These are phyloP conservation scores for Sphecodes monilicornis DNA, from an alignment of 2,888 invertebrate genomes.

Conservation along the genomic window DNA sequence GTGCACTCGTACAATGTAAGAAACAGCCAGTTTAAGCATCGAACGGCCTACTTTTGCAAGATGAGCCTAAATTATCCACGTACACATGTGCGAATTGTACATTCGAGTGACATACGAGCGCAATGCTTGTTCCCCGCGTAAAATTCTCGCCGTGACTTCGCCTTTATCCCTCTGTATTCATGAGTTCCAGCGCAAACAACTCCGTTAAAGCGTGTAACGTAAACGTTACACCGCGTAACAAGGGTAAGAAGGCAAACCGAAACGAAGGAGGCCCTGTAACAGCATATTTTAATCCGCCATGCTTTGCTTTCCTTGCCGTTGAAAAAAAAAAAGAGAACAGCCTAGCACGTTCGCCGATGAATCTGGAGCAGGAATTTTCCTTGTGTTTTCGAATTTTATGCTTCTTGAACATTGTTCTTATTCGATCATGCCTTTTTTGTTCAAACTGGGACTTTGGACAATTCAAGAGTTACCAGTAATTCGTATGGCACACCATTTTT, in stretches of 20 bases:
- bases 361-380: background rate
- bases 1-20: background rate
- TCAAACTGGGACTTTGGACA: background rate
- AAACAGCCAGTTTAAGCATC: background rate
- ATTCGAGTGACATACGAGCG: constrained; percentile 18
- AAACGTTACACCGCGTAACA: constrained; percentile 46
- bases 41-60: constrained; percentile 5
- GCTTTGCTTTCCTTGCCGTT: background rate
- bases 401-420: background rate
- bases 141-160: constrained; percentile 37
- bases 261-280: constrained; percentile 20
- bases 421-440: background rate
- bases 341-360: background rate
- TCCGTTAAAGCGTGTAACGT: constrained; percentile 33
- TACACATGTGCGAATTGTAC: constrained; percentile 35
- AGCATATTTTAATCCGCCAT: constrained; percentile 18
- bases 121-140: constrained; percentile 25
- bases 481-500: too few relatives aligned
- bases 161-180: constrained; percentile 27
- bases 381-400: background rate
- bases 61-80: constrained; percentile 35
- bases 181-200: constrained; percentile 39
- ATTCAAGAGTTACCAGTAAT: too few relatives aligned
- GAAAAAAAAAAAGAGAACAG: background rate
- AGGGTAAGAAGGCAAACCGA: constrained; percentile 6